These are phyloP conservation scores for Drosophila parvula DNA, from an alignment of 1,140 invertebrate species.

Conservation along the genomic window DNA sequence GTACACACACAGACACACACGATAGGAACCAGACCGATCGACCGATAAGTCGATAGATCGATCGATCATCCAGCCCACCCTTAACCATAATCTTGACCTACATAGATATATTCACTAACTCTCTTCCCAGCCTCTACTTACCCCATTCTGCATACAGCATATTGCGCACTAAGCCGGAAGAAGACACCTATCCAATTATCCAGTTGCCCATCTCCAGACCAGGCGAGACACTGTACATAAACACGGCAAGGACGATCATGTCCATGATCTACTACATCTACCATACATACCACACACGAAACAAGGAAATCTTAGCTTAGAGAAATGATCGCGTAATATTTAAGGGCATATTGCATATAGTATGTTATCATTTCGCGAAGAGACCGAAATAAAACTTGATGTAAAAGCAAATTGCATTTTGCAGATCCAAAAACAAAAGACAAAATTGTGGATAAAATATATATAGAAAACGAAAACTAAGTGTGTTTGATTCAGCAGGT, in stretches of 20 bases:
- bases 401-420: slow-evolving; percentile 68
- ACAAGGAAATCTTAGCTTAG: slow-evolving; percentile 45
- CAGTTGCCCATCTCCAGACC: slow-evolving; percentile 26
- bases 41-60: slow-evolving; percentile 5
- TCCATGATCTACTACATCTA: background rate
- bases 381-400: slow-evolving; percentile 51
- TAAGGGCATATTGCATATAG: slow-evolving; percentile 52
- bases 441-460: slow-evolving; percentile 70
- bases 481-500: background rate
- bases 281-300: slow-evolving; percentile 6
- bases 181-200: slow-evolving; percentile 29
- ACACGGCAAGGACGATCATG: background rate
- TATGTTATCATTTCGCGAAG: slow-evolving; percentile 66
- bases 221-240: slow-evolving; percentile 53
- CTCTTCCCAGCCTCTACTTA: slow-evolving; percentile 19
- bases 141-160: slow-evolving; percentile 10
- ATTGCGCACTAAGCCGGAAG: slow-evolving; percentile 15
- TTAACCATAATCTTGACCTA: slow-evolving; percentile 41
- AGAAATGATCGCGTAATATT: slow-evolving; percentile 58
- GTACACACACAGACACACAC: background rate
- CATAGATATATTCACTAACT: slow-evolving; percentile 34
- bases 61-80: slow-evolving; percentile 47
- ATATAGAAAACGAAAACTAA: slow-evolving; percentile 56
- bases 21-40: slow-evolving; percentile 1
- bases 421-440: slow-evolving; percentile 44